Evolutionary conservation across 2,113 vertebrate species (phyloP).

Genomic region (Apteryx owenii): DNA sequence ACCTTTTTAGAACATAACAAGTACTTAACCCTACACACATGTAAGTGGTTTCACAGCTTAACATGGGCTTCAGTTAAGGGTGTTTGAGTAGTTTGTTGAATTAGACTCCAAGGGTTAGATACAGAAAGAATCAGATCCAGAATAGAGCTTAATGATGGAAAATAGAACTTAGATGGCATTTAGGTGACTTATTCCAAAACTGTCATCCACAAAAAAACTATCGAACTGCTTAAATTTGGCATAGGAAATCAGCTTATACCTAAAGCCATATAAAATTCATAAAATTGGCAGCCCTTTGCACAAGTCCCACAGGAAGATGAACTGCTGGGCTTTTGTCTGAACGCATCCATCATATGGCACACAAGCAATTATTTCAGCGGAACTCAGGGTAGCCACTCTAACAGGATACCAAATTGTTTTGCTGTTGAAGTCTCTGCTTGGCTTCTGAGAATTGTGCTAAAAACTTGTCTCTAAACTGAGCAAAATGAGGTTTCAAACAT

Average conservation of each 20-base stretch:
- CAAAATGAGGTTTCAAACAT: background rate
- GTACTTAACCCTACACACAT: background rate
- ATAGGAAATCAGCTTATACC: background rate
- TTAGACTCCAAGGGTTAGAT: background rate
- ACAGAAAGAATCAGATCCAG: background rate
- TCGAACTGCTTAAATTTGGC: background rate
- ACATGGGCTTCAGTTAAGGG: background rate
- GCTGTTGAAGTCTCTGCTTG: background rate
- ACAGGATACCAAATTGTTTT: background rate
- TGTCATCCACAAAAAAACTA: background rate
- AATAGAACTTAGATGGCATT: background rate
- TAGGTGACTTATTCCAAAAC: background rate
- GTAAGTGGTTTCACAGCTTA: background rate
- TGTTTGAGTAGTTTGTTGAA: background rate
- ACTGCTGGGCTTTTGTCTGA: background rate
- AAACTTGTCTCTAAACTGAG: background rate
- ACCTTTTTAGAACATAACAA: background rate
- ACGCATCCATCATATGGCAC: background rate
- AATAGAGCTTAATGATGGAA: background rate
- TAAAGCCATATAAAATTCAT: background rate
- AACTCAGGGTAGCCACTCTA: background rate
- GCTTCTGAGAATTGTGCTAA: background rate
- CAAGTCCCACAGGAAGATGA: background rate
- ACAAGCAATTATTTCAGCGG: background rate
- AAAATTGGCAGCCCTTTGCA: background rate